phyloP scores from a whole-genome alignment of 2,888 invertebrate species.

The Caenorhabditis sulstoni region DNA sequence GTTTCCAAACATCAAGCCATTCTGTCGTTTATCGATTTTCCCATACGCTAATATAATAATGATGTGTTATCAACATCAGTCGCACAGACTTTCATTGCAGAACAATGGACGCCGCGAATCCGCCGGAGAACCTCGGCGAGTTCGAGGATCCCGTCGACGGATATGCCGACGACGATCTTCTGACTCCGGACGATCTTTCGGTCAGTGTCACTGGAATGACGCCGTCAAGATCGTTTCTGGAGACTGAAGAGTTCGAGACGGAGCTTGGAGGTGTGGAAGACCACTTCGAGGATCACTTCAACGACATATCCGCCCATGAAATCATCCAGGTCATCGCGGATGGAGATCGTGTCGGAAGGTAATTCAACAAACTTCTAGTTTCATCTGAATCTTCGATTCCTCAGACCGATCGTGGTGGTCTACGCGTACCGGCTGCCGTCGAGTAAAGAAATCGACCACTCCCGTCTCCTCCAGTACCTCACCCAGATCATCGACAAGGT shows the following conservation, averaged over 20 bases:
- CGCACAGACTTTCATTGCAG: background rate
- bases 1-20: constrained; percentile 37
- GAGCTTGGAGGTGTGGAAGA: constrained; percentile 64
- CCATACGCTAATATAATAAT: constrained; percentile 2
- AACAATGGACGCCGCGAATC: constrained; percentile 28
- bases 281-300: constrained; percentile 75
- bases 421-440: constrained; percentile 93
- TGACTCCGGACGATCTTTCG: constrained; percentile 73
- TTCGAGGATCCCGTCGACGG: constrained; percentile 78
- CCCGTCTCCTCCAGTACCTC: constrained; percentile 86
- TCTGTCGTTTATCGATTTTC: constrained; percentile 22
- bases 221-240: constrained; percentile 68
- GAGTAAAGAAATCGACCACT: constrained; percentile 88
- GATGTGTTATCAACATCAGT: constrained; percentile 16
- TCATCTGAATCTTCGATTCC: background rate
- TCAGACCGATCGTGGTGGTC: constrained; percentile 92
- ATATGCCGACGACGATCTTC: constrained; percentile 79
- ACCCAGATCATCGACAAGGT: constrained; percentile 70
- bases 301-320: constrained; percentile 87
- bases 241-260: constrained; percentile 70
- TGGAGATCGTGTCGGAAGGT: constrained; percentile 79
- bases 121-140: constrained; percentile 53
- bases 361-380: background rate
- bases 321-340: constrained; percentile 89
- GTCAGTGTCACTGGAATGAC: constrained; percentile 50